Evolutionary conservation across 2,797 vertebrate genomes (phyloP), one percentile per base, ranked within the genome.

Genomic region (Helicolenus hilgendorfi): DNA sequence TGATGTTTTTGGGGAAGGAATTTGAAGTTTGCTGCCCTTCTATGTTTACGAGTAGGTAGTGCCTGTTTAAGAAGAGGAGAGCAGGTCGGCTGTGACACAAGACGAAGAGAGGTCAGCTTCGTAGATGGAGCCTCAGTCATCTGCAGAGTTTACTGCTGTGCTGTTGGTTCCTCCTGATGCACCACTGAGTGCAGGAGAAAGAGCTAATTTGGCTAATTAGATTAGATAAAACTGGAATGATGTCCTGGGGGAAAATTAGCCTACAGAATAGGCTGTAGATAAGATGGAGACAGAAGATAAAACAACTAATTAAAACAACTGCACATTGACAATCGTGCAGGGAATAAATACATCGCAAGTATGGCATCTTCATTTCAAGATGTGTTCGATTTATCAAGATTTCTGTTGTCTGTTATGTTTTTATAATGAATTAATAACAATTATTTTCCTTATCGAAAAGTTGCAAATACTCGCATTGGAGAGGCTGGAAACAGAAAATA

Each of bases 1-100:
- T 59, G 83, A 90, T 91, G 83, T 68, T 90, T 74, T 14, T 3
- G 22, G 56, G 56, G 69, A 59, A 72, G 53, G 72, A 81, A 83
- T 89, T 69, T 27, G 71, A 72, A 60, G 81, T 84, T 79, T 59
- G 77, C 70, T n/a, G 56, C n/a, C 75, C 67, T n/a, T 81, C 68
- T 55, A 13, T 55, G 67, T 79, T 64, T 67, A 53, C 33, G 1
- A 62, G 75, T 11, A 53, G 29, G 1, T 0, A 0, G 67, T 11
- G 13, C 1, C 29, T 60, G 73, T 77, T 62, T 7, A 33, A 27
- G 63, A 72, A 26, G 59, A 89, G 33, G 49, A 67, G 78, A 77
- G 33, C 45, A 36, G 76, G 20, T 59, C 22, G 4, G 29, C 29
- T 5, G 26, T 64, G 80, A 76, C 67, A 22, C 58, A 1, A 8